These are phyloP conservation scores for Luffia ferchaultella DNA, from an alignment of 2,888 invertebrate genomes.

Conservation along the genomic window DNA sequence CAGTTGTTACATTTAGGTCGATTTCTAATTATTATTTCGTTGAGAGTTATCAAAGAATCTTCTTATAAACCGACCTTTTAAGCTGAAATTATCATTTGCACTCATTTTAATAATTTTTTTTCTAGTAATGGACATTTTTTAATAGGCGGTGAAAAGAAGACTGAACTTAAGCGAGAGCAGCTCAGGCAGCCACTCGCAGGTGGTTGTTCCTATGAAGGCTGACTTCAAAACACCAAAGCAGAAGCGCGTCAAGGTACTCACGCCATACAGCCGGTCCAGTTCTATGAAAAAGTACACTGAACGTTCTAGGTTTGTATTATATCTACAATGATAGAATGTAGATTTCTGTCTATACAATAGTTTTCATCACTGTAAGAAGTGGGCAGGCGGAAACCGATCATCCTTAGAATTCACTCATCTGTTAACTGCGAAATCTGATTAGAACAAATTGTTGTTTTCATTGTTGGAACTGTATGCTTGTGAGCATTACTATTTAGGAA, in stretches of 20 bases:
- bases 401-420: neutral
- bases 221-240: slow-evolving; percentile 73
- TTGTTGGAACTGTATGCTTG: no score
- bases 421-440: neutral
- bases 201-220: slow-evolving; percentile 69
- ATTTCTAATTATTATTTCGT: slow-evolving; percentile 8
- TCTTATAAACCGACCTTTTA: no score
- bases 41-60: no score
- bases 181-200: slow-evolving; percentile 60
- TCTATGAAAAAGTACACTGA: slow-evolving; percentile 64
- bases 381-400: neutral
- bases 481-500: no score
- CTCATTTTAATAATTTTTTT: no score
- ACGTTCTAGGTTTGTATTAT: slow-evolving; percentile 52
- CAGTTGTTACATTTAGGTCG: no score
- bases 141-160: slow-evolving; percentile 86
- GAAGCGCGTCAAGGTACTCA: slow-evolving; percentile 58
- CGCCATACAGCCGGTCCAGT: slow-evolving; percentile 59
- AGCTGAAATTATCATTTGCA: no score
- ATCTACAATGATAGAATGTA: slow-evolving; percentile 38
- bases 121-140: no score
- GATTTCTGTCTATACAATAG: no score
- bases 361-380: no score
- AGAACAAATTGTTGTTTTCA: no score
- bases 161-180: slow-evolving; percentile 74